phyloP scores from a whole-genome alignment of 1,140 invertebrate genomes.

The Stenopsyche tienmushanensis region DNA sequence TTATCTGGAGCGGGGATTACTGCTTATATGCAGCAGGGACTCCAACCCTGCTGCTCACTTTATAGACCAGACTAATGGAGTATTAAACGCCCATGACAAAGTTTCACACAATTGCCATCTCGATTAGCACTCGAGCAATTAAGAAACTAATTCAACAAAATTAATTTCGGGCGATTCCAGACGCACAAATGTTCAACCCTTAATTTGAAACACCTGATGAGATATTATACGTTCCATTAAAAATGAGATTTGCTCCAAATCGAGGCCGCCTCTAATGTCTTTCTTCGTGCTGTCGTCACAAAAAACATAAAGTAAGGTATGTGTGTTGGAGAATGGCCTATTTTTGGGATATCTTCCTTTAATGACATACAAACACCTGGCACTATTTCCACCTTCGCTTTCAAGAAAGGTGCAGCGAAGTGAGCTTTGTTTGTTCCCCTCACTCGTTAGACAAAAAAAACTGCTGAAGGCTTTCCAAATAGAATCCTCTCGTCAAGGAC shows the following conservation, averaged over 20 bases:
- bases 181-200: no score
- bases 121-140: background rate
- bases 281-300: background rate
- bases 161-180: no score
- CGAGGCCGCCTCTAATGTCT: background rate
- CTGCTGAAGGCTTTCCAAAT: background rate
- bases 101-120: background rate
- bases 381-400: slow-evolving; percentile 16
- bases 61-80: background rate
- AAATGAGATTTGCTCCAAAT: background rate
- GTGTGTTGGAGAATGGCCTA: background rate
- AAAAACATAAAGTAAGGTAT: no score
- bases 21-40: background rate
- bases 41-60: background rate
- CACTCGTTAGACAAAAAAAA: slow-evolving; percentile 21
- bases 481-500: background rate
- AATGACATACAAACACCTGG: slow-evolving; percentile 27
- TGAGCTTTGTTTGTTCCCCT: slow-evolving; percentile 24
- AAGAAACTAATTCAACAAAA: background rate
- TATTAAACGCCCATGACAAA: background rate
- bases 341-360: background rate
- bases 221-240: background rate
- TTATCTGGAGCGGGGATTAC: background rate
- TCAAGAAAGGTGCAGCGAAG: slow-evolving; percentile 14
- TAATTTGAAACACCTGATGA: no score